Evolutionary conservation across 2,113 vertebrate species (phyloP).

Genomic region (Melanostigma gelatinosum): DNA sequence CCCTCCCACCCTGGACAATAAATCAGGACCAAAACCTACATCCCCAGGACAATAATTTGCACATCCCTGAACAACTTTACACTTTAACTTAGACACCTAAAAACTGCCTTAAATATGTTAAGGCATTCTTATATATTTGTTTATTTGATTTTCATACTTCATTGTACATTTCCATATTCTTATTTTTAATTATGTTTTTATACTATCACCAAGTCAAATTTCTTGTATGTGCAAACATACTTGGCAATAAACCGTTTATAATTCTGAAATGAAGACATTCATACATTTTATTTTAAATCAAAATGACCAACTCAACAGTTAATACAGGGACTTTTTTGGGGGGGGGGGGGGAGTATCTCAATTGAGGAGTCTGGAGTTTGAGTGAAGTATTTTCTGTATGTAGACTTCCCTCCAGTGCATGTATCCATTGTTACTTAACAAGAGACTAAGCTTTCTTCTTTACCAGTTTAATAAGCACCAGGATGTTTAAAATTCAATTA

Average conservation of each 20-base stretch:
- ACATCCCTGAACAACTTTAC: background rate
- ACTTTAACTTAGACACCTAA: background rate
- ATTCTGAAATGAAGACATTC: background rate
- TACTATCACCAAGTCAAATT: background rate
- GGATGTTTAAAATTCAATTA: background rate
- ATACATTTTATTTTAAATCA: background rate
- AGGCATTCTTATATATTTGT: background rate
- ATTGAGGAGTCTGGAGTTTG: conserved; percentile 1
- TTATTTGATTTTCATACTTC: background rate
- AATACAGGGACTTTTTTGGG: background rate
- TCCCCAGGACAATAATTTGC: background rate
- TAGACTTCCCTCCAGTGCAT: conserved; percentile 3
- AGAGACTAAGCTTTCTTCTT: background rate
- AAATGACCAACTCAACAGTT: background rate
- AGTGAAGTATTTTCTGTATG: background rate
- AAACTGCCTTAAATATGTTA: background rate
- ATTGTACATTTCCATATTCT: background rate
- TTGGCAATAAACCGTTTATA: background rate
- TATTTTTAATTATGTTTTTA: background rate
- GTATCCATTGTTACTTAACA: background rate
- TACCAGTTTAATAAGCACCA: background rate
- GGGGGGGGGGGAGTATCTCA: background rate
- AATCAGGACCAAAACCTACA: background rate
- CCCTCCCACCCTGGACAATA: background rate
- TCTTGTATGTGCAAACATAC: background rate